phyloP scores from a whole-genome alignment of 2,888 invertebrate genomes.

The Lathronympha strigana region DNA sequence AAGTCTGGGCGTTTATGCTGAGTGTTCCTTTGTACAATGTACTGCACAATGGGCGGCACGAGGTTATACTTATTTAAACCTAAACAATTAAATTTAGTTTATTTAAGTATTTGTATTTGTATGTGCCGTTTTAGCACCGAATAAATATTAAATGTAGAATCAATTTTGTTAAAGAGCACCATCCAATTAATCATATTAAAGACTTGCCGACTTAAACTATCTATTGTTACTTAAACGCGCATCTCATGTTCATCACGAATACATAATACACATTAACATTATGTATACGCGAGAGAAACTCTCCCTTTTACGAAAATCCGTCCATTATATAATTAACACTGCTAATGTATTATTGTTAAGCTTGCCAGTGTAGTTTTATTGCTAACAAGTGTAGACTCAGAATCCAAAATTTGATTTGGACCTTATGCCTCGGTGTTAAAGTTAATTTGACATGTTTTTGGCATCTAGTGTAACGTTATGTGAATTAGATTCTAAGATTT shows the following conservation, averaged over 20 bases:
- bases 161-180: too few relatives aligned
- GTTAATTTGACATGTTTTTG: not conserved
- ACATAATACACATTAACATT: constrained; percentile 26
- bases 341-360: constrained; percentile 32
- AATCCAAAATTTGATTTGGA: not conserved
- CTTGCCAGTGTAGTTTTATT: constrained; percentile 4
- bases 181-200: not conserved
- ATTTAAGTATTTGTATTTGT: too few relatives aligned
- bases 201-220: not conserved
- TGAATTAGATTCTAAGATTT: not conserved
- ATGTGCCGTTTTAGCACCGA: too few relatives aligned
- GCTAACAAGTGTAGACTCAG: not conserved
- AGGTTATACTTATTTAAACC: too few relatives aligned
- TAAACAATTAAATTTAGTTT: too few relatives aligned
- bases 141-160: too few relatives aligned
- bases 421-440: not conserved
- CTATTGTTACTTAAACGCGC: constrained; percentile 12
- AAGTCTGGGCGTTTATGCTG: too few relatives aligned
- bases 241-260: constrained; percentile 3
- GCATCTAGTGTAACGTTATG: not conserved
- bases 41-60: too few relatives aligned
- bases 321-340: constrained; percentile 24
- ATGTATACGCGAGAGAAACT: constrained; percentile 22
- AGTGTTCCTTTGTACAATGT: too few relatives aligned
- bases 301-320: constrained; percentile 31